Percentiles rank a stretch among this genome's conserved stretches.
phyloP scores from a whole-genome alignment of 2,888 invertebrate genomes.

The Deilephila elpenor region DNA sequence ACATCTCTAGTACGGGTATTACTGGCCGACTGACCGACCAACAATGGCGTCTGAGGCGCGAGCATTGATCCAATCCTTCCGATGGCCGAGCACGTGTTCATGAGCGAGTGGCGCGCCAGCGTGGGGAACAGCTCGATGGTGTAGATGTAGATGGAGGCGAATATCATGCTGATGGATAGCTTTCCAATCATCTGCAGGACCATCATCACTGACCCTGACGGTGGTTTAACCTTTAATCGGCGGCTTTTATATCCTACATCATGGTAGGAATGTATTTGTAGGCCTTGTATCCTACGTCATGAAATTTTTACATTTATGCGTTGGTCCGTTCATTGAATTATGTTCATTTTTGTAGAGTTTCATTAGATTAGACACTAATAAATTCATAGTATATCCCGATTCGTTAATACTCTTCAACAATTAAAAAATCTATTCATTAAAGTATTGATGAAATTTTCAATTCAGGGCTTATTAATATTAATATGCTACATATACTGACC shows the following conservation, averaged over 20 bases:
- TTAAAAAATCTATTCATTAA: too few species aligned
- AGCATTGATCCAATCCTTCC: slow-evolving; percentile 87
- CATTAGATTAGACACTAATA: too few species aligned
- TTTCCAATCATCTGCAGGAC: slow-evolving; percentile 78
- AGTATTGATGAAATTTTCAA: too few species aligned
- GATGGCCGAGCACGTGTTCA: slow-evolving; percentile 87
- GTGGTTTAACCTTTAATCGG: neutral
- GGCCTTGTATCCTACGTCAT: too few species aligned
- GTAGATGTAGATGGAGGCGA: slow-evolving; percentile 85
- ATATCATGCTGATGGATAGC: slow-evolving; percentile 85
- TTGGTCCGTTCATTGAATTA: too few species aligned
- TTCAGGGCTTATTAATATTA: too few species aligned
- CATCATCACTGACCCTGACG: slow-evolving; percentile 11
- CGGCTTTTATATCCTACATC: too few species aligned
- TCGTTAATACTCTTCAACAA: too few species aligned
- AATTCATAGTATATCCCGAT: too few species aligned
- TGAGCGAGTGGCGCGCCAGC: slow-evolving; percentile 84
- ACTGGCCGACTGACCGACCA: slow-evolving; percentile 68
- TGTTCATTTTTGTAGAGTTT: too few species aligned
- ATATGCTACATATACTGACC: slow-evolving; percentile 64
- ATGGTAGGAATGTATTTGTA: too few species aligned
- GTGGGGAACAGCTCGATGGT: slow-evolving; percentile 86
- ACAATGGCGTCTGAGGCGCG: slow-evolving; percentile 88
- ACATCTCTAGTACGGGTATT: neutral
- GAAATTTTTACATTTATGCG: too few species aligned